phyloP scores from a whole-genome alignment of 2,797 vertebrate genomes.

The Acanthopagrus latus region DNA sequence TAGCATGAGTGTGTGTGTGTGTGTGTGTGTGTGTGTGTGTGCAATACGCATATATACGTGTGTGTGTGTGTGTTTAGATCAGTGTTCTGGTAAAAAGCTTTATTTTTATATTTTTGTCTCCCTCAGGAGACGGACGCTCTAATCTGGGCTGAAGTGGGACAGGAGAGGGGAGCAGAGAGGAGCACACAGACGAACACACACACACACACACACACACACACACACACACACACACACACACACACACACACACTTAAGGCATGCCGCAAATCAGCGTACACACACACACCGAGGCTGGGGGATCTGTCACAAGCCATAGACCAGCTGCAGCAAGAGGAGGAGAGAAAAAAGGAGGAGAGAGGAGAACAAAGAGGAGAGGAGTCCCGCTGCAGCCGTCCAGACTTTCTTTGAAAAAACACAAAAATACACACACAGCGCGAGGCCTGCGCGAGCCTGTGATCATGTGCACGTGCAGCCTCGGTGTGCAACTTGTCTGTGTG shows the following conservation, averaged over 20 bases:
- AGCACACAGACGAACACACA: conserved; percentile 41
- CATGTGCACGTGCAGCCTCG: neutral
- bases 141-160: conserved; percentile 81
- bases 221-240: conserved; percentile 22
- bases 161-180: conserved; percentile 63
- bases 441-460: neutral
- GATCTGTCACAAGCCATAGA: conserved; percentile 75
- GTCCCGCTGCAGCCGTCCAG: conserved; percentile 43
- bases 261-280: conserved; percentile 11
- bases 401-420: conserved; percentile 43
- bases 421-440: neutral
- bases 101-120: conserved; percentile 80
- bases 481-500: conserved; percentile 8
- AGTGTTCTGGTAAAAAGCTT: conserved; percentile 79
- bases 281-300: conserved; percentile 41
- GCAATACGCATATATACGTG: conserved; percentile 18
- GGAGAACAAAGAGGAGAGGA: conserved; percentile 51
- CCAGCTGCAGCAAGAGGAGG: conserved; percentile 66
- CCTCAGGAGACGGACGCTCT: conserved; percentile 76
- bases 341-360: conserved; percentile 35
- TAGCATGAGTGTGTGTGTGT: conserved; percentile 35
- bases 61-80: conserved; percentile 68
- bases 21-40: conserved; percentile 23
- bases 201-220: conserved; percentile 18
- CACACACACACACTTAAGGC: conserved; percentile 25